Conservation (phyloP, 2,888 invertebrate species). For the Incurvaria masculella region DNA sequence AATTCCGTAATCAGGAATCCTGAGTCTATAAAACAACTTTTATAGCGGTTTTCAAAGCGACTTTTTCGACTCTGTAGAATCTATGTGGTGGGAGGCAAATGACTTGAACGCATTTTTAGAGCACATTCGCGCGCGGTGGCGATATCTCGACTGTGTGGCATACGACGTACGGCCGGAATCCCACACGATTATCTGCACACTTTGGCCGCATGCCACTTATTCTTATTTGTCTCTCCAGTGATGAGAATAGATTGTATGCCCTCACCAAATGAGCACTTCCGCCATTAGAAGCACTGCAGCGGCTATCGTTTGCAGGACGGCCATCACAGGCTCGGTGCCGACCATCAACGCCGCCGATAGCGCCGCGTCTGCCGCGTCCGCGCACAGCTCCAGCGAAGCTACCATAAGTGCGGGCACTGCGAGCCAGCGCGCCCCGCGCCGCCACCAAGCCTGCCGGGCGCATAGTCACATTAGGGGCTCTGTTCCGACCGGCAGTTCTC, state of each 20-base stretch:
- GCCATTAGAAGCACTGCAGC: constrained; percentile 37
- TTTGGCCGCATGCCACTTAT: not conserved
- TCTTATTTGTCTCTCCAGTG: not conserved
- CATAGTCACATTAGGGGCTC: not conserved
- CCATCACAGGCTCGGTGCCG: constrained; percentile 25
- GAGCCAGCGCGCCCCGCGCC: constrained; percentile 43
- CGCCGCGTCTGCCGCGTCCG: constrained; percentile 41
- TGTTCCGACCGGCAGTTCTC: too few species aligned
- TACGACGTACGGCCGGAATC: too few species aligned
- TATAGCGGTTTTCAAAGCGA: too few species aligned
- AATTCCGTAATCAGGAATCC: too few species aligned
- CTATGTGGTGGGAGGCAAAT: not conserved
- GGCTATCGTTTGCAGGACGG: constrained; percentile 27
- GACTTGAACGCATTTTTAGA: too few species aligned
- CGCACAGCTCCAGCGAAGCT: constrained; percentile 38
- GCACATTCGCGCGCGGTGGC: too few species aligned
- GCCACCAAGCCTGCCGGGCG: constrained; percentile 42
- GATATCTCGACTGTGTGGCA: too few species aligned
- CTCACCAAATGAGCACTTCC: constrained; percentile 43
- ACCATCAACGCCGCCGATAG: constrained; percentile 35
- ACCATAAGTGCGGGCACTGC: constrained; percentile 43
- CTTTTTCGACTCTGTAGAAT: not conserved
- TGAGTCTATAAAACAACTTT: too few species aligned
- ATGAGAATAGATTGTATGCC: too few species aligned
- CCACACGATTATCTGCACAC: too few species aligned